Base-by-base conservation (phyloP, 2,888 invertebrate genomes). In the Apoda limacodes region DNA sequence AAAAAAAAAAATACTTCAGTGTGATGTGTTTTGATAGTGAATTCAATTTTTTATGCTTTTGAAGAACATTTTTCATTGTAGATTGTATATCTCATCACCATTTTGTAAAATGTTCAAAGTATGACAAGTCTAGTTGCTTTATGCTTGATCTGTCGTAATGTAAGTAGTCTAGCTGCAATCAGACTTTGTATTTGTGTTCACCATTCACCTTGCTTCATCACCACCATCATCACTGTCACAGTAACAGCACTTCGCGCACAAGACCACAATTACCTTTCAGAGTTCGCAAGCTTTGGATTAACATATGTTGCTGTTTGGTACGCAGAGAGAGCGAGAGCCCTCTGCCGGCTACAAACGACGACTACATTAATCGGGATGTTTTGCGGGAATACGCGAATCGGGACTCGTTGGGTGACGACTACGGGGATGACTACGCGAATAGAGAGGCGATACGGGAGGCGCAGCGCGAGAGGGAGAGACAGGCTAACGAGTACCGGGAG, bases 321-420 rank as follows among this genome's bases (percentile, higher is more conserved):
- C 69, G 67, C 76, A 78, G 80, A 72, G 78, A 78, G 63, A 68
- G 68, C 62, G 71, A 70, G 57, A 76, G 76, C 51, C 75, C 80
- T 44, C 61, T 70, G 48, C 65, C 71, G 50, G 44, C 61, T 20
- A 45, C 64, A 30, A 61, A 68, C 63, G 80, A 78, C 50, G 76
- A 78, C 60, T 80, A 80, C 66, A 78, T 72, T 37, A 80, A 80
- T 45, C 57, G 76, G 9, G 80, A 78, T 42, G 78, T 63, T 31
- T 40, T 75, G 9, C 57, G 76, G 9, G 80, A 75, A 41, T 80
- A 68, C 61, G 80, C 76, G 24, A 78, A 78, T 40, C 49, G 78
- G 13, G 78, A 80, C 47, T 80, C 80, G 17, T 46, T 78, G 21
- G 71, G 78, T 37, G 80, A 80, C 48, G 76, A 76, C 61, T 74